Conservation (phyloP, 2,888 invertebrate genomes). For the Creontiades dilutus region DNA sequence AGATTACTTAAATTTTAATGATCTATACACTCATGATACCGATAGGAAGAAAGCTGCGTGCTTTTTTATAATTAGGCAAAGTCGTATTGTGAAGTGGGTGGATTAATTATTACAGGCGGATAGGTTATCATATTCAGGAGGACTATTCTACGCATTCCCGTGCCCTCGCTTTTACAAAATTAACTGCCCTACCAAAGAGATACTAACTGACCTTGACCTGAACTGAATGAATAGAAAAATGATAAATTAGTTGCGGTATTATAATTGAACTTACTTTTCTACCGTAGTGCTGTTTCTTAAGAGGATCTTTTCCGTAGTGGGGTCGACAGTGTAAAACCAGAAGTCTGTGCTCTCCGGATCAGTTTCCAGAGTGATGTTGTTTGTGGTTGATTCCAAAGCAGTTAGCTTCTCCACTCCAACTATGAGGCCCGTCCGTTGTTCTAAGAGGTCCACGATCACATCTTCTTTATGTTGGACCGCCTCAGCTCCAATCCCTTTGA, state of each 20-base stretch:
- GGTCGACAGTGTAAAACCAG: slow-evolving; percentile 92
- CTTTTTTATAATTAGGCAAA: no score
- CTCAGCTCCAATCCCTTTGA: slow-evolving; percentile 87
- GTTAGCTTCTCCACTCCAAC: slow-evolving; percentile 91
- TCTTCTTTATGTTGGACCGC: slow-evolving; percentile 82
- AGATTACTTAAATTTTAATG: no score
- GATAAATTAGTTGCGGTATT: not conserved
- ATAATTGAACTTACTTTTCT: slow-evolving; percentile 81
- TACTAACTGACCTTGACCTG: no score
- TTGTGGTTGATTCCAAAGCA: slow-evolving; percentile 85
- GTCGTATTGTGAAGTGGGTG: no score
- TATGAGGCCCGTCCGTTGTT: slow-evolving; percentile 86
- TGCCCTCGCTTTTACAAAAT: no score
- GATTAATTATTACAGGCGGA: no score
- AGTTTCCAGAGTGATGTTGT: slow-evolving; percentile 86
- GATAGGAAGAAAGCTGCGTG: no score
- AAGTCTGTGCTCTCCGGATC: slow-evolving; percentile 89
- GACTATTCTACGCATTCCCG: no score
- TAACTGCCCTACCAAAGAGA: no score
- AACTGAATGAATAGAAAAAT: no score
- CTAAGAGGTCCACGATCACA: slow-evolving; percentile 83
- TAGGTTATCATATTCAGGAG: no score
- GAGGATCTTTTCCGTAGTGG: slow-evolving; percentile 86
- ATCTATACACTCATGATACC: no score
- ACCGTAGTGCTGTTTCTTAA: slow-evolving; percentile 86